These are phyloP conservation scores for Macrotis lagotis DNA, from an alignment of 2,113 vertebrate species.

Conservation along the genomic window DNA sequence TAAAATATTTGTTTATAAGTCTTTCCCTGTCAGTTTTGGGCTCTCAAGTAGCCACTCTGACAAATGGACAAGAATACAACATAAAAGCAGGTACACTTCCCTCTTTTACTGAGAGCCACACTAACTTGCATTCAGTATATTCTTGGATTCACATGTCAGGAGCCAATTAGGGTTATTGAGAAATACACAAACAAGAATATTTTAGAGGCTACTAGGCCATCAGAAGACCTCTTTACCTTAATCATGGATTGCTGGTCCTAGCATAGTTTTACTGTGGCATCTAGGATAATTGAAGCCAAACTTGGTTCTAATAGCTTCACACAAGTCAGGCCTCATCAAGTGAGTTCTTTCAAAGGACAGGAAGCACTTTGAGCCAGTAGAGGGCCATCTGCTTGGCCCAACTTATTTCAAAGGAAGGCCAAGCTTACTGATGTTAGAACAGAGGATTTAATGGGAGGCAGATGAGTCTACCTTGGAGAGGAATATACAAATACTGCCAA, in stretches of 20 bases:
- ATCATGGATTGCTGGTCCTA: slow-evolving; percentile 61
- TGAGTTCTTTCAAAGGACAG: slow-evolving; percentile 87
- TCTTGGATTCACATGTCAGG: slow-evolving; percentile 27
- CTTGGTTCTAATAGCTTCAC: slow-evolving; percentile 84
- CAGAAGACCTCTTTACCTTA: slow-evolving; percentile 46
- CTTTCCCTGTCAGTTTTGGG: not conserved
- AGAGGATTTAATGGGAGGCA: slow-evolving; percentile 73
- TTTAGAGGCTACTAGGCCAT: slow-evolving; percentile 56
- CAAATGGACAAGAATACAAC: not conserved
- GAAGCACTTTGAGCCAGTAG: slow-evolving; percentile 85
- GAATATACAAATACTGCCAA: not conserved
- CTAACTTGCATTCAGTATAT: slow-evolving; percentile 34
- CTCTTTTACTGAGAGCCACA: slow-evolving; percentile 41
- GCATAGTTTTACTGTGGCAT: slow-evolving; percentile 83
- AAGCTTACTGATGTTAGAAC: slow-evolving; percentile 77
- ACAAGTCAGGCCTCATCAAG: slow-evolving; percentile 82
- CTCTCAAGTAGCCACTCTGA: slow-evolving; percentile 25
- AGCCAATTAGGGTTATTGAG: slow-evolving; percentile 1
- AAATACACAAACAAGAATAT: slow-evolving; percentile 6
- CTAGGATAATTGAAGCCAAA: slow-evolving; percentile 87
- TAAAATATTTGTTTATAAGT: not conserved
- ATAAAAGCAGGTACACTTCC: not conserved
- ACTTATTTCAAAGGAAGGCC: slow-evolving; percentile 83
- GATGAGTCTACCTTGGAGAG: slow-evolving; percentile 63
- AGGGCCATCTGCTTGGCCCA: slow-evolving; percentile 85